Evolutionary conservation across 2,888 invertebrate genomes (phyloP), one percentile per base, ranked within the genome.

Genomic region (Diaprepes abbreviatus): DNA sequence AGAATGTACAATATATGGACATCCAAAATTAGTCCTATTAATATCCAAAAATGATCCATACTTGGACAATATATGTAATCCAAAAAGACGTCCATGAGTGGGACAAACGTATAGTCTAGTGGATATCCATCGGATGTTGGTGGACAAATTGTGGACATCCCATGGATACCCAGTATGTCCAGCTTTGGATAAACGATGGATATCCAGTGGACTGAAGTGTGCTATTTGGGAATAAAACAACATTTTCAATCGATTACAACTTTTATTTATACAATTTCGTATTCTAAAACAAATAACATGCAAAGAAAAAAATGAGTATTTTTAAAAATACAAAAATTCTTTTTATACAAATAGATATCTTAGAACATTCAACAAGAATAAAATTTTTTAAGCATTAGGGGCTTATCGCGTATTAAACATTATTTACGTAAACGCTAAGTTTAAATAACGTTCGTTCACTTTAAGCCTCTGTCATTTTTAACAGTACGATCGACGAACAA

Each of bases 271-370:
- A n/a, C n/a, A 21, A 17, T 9, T 57, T 21, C 40, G n/a, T 24
- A 57, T 43, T 57, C 16, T 57, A 24, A 45, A 65, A 65, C 55
- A 48, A 57, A 45, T 19, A 35, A 45, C 31, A 59, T 35, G 38
- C 33, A 62, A 62, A 48, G 24, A 33, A 64, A 50, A 54, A 54
- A 52, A 63, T 14, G 16, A 16, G 31, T 16, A 12, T 31, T n/a
- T 17, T 7, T 31, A 14, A 31, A 33, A 14, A 31, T 38, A 19
- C 24, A 28, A 40, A 59, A 59, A 59, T 6, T 43, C 28, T 59
- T 59, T 33, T 24, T 43, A n/a, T n/a, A 59, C 45, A 31, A 3
- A 50, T 31, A 50, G 17, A 54, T 35, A 21, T 59, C 9, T 59
- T n/a, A 7, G 19, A 58, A 57, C 28, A 21, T 57, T 17, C 43